Evolutionary conservation across 2,113 vertebrate species (phyloP).

Genomic region (Lophochroa leadbeateri): DNA sequence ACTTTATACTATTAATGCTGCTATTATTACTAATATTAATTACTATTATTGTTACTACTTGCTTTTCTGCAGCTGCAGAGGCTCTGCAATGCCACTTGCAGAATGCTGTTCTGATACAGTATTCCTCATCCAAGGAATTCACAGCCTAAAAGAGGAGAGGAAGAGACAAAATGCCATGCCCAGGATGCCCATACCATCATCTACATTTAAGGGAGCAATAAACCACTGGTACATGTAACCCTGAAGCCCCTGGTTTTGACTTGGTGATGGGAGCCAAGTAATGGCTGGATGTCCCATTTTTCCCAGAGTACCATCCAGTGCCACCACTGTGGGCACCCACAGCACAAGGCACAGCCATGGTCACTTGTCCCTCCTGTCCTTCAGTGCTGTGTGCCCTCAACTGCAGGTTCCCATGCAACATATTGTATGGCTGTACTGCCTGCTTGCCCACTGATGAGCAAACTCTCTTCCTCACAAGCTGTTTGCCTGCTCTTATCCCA

Average conservation of each 20-base stretch:
- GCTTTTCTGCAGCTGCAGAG: not conserved
- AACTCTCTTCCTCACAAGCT: not conserved
- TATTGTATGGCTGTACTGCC: not conserved
- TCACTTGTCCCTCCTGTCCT: not conserved
- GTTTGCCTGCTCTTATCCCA: not conserved
- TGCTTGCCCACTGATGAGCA: too few relatives aligned
- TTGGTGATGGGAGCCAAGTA: not conserved
- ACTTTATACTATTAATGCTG: not conserved
- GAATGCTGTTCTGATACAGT: not conserved
- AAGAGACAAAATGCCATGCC: not conserved
- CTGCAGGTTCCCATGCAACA: too few relatives aligned
- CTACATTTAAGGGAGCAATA: not conserved
- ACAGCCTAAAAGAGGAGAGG: not conserved
- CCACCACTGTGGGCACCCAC: too few relatives aligned
- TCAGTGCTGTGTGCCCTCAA: accelerated
- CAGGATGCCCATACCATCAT: accelerated
- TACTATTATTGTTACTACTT: not conserved
- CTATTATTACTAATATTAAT: not conserved
- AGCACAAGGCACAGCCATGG: not conserved
- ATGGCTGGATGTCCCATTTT: accelerated
- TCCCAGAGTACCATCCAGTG: not conserved
- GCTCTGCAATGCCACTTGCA: not conserved
- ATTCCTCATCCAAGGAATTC: not conserved
- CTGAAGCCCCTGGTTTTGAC: too few relatives aligned
- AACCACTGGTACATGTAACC: not conserved